phyloP scores from a whole-genome alignment of 2,888 invertebrate species.

The Eupithecia subumbrata region DNA sequence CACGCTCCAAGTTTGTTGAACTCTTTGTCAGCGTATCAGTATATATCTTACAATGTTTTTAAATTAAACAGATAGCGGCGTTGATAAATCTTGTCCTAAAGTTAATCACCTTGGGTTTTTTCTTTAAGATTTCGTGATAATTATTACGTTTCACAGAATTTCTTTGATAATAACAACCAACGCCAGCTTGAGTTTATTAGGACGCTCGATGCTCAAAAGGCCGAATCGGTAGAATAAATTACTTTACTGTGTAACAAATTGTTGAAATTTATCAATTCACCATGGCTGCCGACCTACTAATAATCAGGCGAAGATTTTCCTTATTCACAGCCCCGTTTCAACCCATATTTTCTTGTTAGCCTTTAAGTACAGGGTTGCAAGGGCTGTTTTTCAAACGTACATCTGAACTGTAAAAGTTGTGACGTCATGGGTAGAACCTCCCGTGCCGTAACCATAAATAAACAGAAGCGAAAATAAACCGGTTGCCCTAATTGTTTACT shows the following conservation, averaged over 20 bases:
- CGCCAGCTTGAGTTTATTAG: constrained; percentile 14
- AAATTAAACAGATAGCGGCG: not conserved
- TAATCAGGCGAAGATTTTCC: constrained; percentile 36
- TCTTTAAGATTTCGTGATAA: constrained; percentile 1
- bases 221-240: constrained; percentile 10
- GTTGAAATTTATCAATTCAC: constrained; percentile 33
- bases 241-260: constrained; percentile 20
- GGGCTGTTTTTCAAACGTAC: constrained; percentile 40
- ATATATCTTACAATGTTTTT: constrained; percentile 18
- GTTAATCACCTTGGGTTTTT: not conserved
- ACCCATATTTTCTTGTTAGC: constrained; percentile 24
- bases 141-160: not conserved
- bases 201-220: constrained; percentile 1
- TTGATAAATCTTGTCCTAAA: not conserved
- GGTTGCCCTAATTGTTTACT: constrained; percentile 61
- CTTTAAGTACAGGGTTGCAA: constrained; percentile 36
- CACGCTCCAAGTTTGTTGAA: constrained; percentile 29
- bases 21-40: constrained; percentile 28
- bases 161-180: constrained; percentile 6
- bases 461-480: constrained; percentile 58
- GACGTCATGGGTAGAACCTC: constrained; percentile 51
- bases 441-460: constrained; percentile 52
- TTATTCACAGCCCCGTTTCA: constrained; percentile 22
- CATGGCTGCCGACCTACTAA: constrained; percentile 24
- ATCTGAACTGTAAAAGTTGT: constrained; percentile 28